These are phyloP conservation scores for Lasiommata megera DNA, from an alignment of 2,888 invertebrate species.

Conservation along the genomic window DNA sequence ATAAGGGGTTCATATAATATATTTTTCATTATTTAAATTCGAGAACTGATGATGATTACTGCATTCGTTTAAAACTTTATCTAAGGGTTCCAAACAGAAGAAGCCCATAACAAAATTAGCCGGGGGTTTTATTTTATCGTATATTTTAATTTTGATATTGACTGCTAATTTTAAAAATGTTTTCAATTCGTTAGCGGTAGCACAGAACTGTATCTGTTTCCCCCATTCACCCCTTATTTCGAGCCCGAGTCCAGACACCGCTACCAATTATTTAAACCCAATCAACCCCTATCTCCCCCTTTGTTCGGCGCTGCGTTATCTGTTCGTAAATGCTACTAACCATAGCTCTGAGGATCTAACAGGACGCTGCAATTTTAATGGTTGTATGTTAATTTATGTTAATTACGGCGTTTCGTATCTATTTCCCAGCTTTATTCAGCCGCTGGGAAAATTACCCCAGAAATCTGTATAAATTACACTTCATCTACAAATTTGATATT, in stretches of 20 bases:
- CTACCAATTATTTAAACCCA: constrained; percentile 42
- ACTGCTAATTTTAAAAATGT: no score
- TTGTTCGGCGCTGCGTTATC: constrained; percentile 18
- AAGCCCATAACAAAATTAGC: no score
- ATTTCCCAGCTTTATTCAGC: neutral
- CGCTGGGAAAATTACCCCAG: neutral
- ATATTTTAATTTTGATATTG: no score
- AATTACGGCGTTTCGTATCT: neutral
- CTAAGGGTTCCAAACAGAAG: no score
- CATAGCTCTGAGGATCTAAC: neutral
- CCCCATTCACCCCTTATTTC: neutral
- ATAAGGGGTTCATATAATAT: no score
- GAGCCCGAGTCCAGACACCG: constrained; percentile 28
- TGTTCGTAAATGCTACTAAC: constrained; percentile 12
- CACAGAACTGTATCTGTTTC: neutral
- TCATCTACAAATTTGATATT: neutral
- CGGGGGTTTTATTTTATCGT: no score
- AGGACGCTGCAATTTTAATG: neutral
- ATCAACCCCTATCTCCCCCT: constrained; percentile 34
- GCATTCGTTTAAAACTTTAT: no score
- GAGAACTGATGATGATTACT: no score
- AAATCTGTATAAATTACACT: no score
- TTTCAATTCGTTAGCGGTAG: neutral
- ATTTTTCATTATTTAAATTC: no score
- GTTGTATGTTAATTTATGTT: constrained; percentile 3